Percentiles rank a stretch among this genome's conserved stretches.
Conservation (phyloP, 2,797 vertebrate species). For the Squalus acanthias region DNA sequence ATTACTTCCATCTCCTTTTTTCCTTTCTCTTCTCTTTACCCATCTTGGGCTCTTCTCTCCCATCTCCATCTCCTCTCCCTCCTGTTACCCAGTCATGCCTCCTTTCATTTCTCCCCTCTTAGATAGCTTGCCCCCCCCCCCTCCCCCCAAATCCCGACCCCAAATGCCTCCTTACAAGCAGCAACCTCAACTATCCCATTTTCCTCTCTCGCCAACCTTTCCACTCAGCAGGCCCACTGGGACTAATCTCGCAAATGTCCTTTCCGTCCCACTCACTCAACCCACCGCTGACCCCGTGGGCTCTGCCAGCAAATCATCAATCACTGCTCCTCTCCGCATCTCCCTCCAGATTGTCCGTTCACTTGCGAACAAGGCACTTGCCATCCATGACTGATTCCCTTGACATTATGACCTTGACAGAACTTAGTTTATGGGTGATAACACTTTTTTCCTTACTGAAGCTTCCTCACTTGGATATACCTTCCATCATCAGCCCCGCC, state of each 20-base stretch:
- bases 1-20: background rate
- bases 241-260: too few relatives aligned
- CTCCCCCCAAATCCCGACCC: too few relatives aligned
- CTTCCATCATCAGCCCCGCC: background rate
- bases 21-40: background rate
- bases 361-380: background rate
- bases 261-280: background rate
- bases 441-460: background rate
- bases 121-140: background rate
- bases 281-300: background rate
- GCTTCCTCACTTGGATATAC: background rate
- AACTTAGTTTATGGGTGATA: too few relatives aligned
- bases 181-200: background rate
- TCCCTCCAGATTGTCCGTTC: background rate
- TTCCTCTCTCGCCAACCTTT: background rate
- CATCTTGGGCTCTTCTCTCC: background rate
- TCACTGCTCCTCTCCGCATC: background rate
- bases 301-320: too few relatives aligned
- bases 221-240: background rate
- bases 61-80: background rate
- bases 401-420: background rate
- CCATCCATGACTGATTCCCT: background rate
- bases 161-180: background rate
- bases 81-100: background rate
- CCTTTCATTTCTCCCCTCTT: background rate